Evolutionary conservation across 2,888 invertebrate species (phyloP).

Genomic region (Cheilosia vulpina): DNA sequence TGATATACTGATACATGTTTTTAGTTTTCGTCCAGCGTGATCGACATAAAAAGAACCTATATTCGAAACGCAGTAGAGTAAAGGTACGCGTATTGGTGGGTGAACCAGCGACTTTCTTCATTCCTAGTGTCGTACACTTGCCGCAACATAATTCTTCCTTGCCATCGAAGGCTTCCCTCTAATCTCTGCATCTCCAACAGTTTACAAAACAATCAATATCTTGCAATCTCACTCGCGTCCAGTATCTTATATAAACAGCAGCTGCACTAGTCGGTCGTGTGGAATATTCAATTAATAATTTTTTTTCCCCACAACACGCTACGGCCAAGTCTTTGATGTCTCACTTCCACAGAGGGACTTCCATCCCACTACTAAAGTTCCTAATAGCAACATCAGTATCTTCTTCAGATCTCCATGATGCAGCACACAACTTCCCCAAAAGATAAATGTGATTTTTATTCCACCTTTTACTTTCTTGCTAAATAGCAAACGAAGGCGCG

Average conservation of each 20-base stretch:
- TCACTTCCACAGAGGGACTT: slow-evolving; percentile 14
- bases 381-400: slow-evolving; percentile 31
- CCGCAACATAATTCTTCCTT: neutral
- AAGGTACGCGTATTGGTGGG: no score
- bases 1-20: no score
- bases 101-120: no score
- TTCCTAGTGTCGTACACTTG: neutral
- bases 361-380: neutral
- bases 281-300: slow-evolving; percentile 56
- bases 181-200: slow-evolving; percentile 2
- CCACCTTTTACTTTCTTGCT: slow-evolving; percentile 42
- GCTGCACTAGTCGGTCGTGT: slow-evolving; percentile 46
- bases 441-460: slow-evolving; percentile 57
- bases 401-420: slow-evolving; percentile 6
- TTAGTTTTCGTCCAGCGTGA: no score
- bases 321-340: slow-evolving; percentile 53
- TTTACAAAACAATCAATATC: slow-evolving; percentile 33
- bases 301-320: slow-evolving; percentile 7
- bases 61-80: no score
- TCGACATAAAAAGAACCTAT: no score
- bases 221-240: neutral
- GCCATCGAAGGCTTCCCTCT: neutral
- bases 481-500: neutral
- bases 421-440: slow-evolving; percentile 33
- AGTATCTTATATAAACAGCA: slow-evolving; percentile 7